A percentile compares a stretch with the other conserved stretches of the same genome.
phyloP scores from a whole-genome alignment of 2,888 invertebrate genomes.

The Suillia variegata region DNA sequence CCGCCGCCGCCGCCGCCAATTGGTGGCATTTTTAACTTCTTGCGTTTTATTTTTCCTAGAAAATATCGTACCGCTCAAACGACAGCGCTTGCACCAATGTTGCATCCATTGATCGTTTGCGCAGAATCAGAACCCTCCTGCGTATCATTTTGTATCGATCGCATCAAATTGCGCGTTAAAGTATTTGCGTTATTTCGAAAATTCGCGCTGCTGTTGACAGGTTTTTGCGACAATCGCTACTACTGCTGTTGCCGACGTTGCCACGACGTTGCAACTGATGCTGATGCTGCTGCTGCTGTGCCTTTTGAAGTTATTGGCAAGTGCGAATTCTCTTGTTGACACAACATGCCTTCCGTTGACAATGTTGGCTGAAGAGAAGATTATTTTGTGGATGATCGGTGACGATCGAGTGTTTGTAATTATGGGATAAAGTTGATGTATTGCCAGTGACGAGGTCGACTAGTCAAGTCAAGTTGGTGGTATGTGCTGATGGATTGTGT shows the following conservation, averaged over 20 bases:
- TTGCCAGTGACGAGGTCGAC: conserved; percentile 17
- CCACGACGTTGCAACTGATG: conserved; percentile 9
- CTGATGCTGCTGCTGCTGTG: conserved; percentile 25
- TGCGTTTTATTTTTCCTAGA: conserved; percentile 24
- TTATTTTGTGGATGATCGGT: conserved; percentile 14
- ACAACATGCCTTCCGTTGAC: conserved; percentile 36
- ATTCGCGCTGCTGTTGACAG: conserved; percentile 45
- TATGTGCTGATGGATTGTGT: conserved; percentile 9
- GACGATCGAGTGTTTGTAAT: no score
- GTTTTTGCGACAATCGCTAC: conserved; percentile 39
- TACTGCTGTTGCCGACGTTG: conserved; percentile 29
- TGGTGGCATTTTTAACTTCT: no score
- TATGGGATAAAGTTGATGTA: background rate
- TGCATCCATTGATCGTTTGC: conserved; percentile 2
- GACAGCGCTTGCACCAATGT: background rate
- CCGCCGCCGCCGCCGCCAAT: no score
- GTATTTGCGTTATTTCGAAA: conserved; percentile 50
- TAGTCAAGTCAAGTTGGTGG: conserved; percentile 19
- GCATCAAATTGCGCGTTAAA: conserved; percentile 25
- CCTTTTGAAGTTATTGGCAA: conserved; percentile 35
- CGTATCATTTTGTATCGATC: conserved; percentile 43
- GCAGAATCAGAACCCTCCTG: conserved; percentile 46
- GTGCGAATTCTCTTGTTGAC: conserved; percentile 47
- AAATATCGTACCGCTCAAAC: conserved; percentile 18
- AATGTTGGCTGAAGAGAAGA: no score